Evolutionary conservation across 1,140 invertebrate species (phyloP).

Genomic region (Nebria ingens): DNA sequence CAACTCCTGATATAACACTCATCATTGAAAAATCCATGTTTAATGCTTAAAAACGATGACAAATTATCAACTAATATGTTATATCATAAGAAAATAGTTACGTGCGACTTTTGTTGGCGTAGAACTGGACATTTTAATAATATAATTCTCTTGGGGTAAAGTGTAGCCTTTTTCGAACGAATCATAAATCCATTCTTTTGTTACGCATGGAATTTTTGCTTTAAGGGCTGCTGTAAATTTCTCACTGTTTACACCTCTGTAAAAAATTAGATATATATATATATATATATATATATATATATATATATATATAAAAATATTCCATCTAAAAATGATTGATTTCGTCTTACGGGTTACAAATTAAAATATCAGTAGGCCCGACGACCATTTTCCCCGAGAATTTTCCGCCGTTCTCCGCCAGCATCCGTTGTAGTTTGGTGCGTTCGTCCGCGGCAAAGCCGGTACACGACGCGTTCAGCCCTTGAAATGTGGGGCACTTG

Average conservation of each 20-base stretch:
- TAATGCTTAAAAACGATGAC: constrained; percentile 10
- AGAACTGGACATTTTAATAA: constrained; percentile 44
- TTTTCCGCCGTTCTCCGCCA: constrained; percentile 61
- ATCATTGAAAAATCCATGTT: constrained; percentile 30
- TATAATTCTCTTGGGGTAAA: constrained; percentile 54
- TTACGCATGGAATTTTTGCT: constrained; percentile 59
- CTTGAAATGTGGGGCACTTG: constrained; percentile 68
- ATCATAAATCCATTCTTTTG: constrained; percentile 65
- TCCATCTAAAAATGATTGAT: too few species aligned
- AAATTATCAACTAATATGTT: neutral
- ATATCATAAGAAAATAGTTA: constrained; percentile 21
- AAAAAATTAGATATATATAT: constrained; percentile 13
- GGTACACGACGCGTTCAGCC: constrained; percentile 67
- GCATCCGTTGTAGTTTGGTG: constrained; percentile 54
- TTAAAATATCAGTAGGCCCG: constrained; percentile 40
- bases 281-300: constrained; percentile 14
- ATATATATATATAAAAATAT: too few species aligned
- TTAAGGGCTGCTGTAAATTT: constrained; percentile 69
- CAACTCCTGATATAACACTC: constrained; percentile 22
- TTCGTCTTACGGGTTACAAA: constrained; percentile 40
- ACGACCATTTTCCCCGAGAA: constrained; percentile 44
- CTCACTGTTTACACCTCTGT: constrained; percentile 53
- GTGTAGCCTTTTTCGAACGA: constrained; percentile 63
- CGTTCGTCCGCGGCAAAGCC: constrained; percentile 55
- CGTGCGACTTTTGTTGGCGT: constrained; percentile 44